Evolutionary conservation across 2,797 vertebrate species (phyloP), one percentile per base, ranked within the genome.

Genomic region (Chrosomus eos): DNA sequence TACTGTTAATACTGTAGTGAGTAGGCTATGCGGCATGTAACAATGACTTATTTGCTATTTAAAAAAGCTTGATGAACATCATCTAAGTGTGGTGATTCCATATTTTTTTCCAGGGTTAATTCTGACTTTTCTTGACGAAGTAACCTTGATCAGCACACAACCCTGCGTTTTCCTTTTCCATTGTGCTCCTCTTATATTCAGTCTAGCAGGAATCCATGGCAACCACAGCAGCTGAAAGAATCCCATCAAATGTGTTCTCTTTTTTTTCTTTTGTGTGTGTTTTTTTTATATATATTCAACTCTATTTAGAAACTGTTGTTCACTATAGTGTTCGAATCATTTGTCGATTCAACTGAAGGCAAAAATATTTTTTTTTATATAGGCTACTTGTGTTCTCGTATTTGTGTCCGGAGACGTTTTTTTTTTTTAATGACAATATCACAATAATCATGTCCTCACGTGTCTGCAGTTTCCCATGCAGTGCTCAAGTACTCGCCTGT

Each of bases 201-300:
- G 10, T 53, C n/a, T 76, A 88, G 21, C 55, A 58, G 76, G 71
- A 80, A 38, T 84, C 66, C 21, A 43, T 26, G 4, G 70, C 83
- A 73, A 85, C 64, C 53, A 45, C 40, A 71, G 84, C 81, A 23
- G 26, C 84, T 86, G 64, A 31, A 48, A 72, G 66, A 68, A 40
- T 38, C 31, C 73, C 33, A 68, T 10, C 38, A 66, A 36, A 23
- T 11, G 26, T 53, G 53, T 5, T 53, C 36, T 26, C 1, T 51
- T 51, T 28, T 38, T 58, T 58, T 55, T n/a, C 4, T 16, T 5
- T 1, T 45, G 0, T 45, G 7, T 8, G 51, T 33, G 33, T 53
- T 4, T 55, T n/a, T 21, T 1, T 21, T 43, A n/a, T n/a, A n/a
- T n/a, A n/a, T 43, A 70, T 40, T 31, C 0, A 40, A 18, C 23